These are phyloP conservation scores for Drosophila affinis DNA, from an alignment of 2,888 invertebrate species.

Conservation along the genomic window DNA sequence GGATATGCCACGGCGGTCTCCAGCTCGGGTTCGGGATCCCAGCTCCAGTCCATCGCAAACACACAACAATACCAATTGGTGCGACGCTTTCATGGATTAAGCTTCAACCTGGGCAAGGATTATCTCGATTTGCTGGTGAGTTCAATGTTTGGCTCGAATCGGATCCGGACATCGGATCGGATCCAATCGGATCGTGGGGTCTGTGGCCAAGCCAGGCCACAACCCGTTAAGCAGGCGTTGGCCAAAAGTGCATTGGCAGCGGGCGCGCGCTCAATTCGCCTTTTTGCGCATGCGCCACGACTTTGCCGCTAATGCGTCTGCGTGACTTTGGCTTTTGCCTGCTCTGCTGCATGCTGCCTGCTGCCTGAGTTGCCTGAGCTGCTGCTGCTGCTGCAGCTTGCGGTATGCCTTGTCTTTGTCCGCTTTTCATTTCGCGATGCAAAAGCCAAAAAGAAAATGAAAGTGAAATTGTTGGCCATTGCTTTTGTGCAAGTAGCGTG, in stretches of 20 bases:
- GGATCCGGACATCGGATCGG: slow-evolving; percentile 6
- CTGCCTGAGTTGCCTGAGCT: background rate
- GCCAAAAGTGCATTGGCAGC: slow-evolving; percentile 67
- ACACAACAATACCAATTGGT: slow-evolving; percentile 34
- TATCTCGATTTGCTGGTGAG: slow-evolving; percentile 76
- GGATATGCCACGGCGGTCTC: slow-evolving; percentile 3
- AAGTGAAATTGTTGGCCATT: slow-evolving; percentile 74
- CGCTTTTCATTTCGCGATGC: slow-evolving; percentile 55
- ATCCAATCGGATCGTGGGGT: slow-evolving; percentile 1
- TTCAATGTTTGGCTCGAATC: slow-evolving; percentile 43
- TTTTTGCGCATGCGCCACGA: slow-evolving; percentile 52
- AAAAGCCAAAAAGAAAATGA: slow-evolving; percentile 75
- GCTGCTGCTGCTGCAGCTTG: background rate
- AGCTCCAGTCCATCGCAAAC: slow-evolving; percentile 29
- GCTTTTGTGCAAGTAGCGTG: slow-evolving; percentile 74
- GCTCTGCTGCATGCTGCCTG: slow-evolving; percentile 23
- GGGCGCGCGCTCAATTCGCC: background rate
- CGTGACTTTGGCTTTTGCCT: slow-evolving; percentile 63
- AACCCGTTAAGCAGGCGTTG: slow-evolving; percentile 41
- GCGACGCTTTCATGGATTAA: slow-evolving; percentile 74
- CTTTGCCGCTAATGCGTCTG: slow-evolving; percentile 63
- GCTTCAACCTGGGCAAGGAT: slow-evolving; percentile 60
- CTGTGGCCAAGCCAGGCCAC: slow-evolving; percentile 11
- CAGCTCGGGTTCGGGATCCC: slow-evolving; percentile 19
- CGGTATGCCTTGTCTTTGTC: slow-evolving; percentile 40